Base-by-base conservation (phyloP, 1,140 invertebrate genomes). In the Drosophila quadrilineata region DNA sequence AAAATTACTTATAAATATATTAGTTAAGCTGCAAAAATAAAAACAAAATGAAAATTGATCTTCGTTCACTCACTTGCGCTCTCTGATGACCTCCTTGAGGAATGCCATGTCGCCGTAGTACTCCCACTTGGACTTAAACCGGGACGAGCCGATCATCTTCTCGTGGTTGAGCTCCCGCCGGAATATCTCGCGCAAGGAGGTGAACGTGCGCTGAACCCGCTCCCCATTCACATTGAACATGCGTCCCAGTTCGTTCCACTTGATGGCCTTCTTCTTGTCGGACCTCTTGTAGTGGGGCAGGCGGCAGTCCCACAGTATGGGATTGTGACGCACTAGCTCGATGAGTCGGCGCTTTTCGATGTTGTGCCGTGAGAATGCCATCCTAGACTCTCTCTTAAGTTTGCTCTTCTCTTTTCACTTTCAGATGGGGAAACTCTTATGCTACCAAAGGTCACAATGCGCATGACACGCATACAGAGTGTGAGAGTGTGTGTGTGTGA, bases 51-150 rank as follows among this genome's bases (percentile, higher is more conserved):
- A n/a, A n/a, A 10, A 9, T 35, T 6, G 2, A 12, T 35, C 3
- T 6, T 10, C 3, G 6, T n/a, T n/a, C n/a, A 72, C 82, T 79
- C 29, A 89, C 87, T 89, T 89, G 40, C 87, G 64, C 54, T 89
- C 87, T 6, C 87, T 65, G 57, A 89, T 89, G 21, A 89, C 87
- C 43, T 87, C 75, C 66, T 88, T 89, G 16, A 89, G 74, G 36
- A 89, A 89, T 3, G 72, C 73, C 87, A 89, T 89, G 17, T 71
- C 75, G 46, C 86, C 87, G 53, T 89, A 89, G 49, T 88, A 89
- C n/a, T 89, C 87, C 87, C 87, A 89, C 19, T 89, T 89, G 22
- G 87, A 89, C 58, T 87, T 88, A 29, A 89, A 89, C 0, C 79
- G 70, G 5, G 63, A 28, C 0, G 57, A 41, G 41, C 87, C 87